Conservation (phyloP, 2,113 vertebrate genomes). For the Oncorhynchus masou region DNA sequence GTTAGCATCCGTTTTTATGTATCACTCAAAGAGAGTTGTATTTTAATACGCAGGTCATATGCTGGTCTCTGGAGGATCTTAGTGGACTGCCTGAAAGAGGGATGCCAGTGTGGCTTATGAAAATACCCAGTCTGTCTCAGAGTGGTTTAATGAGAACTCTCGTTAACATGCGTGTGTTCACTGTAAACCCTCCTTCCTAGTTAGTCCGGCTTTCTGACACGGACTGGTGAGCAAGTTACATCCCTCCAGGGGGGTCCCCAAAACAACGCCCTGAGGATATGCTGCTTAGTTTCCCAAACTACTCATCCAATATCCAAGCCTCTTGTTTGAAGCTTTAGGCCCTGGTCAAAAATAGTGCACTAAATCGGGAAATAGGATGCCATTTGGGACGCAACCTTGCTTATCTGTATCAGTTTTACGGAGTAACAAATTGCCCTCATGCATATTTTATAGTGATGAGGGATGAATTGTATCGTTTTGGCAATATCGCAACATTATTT, state of each 20-base stretch:
- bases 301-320: neutral
- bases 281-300: neutral
- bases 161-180: constrained; percentile 29
- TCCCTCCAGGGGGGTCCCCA: constrained; percentile 6
- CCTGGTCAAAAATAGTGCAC: too few relatives aligned
- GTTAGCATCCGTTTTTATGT: constrained; percentile 31
- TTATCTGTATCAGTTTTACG: constrained; percentile 29
- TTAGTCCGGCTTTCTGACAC: constrained; percentile 25
- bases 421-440: constrained; percentile 25
- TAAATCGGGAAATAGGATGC: too few relatives aligned
- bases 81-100: constrained; percentile 32
- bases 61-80: constrained; percentile 30
- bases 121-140: constrained; percentile 27
- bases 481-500: too few relatives aligned
- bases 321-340: neutral
- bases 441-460: constrained; percentile 37
- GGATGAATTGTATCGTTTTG: too few relatives aligned
- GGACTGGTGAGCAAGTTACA: constrained; percentile 13
- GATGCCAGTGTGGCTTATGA: constrained; percentile 37
- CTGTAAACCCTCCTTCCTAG: constrained; percentile 30
- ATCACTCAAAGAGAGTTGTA: constrained; percentile 30
- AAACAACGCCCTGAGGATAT: neutral
- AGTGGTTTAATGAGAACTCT: constrained; percentile 37
- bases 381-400: neutral
- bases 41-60: constrained; percentile 21